Conservation (phyloP, 1,140 invertebrate species). For the Adoxophyes honmai region DNA sequence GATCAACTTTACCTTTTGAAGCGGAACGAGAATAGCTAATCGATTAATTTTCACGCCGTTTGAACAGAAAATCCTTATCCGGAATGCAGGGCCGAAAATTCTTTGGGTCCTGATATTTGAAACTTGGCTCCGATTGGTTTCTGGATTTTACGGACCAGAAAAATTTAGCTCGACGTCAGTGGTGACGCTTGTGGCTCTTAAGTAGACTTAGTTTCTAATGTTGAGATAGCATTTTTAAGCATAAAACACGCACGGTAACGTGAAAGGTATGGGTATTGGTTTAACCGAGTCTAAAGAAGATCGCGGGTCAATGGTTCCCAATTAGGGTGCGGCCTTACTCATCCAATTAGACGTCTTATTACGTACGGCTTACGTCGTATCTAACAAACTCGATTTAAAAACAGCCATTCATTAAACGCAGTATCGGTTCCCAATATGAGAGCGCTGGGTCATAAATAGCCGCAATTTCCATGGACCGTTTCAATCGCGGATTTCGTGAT, state of each 20-base stretch:
- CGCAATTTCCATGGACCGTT: conserved; percentile 38
- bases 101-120: conserved; percentile 5
- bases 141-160: not conserved
- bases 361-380: not conserved
- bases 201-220: too few species aligned
- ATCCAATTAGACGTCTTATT: conserved; percentile 7
- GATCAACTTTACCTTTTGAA: conserved; percentile 15
- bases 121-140: conserved; percentile 4
- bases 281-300: conserved; percentile 5
- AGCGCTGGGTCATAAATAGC: conserved; percentile 32
- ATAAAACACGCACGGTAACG: not conserved
- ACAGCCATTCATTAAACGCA: not conserved
- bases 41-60: conserved; percentile 15
- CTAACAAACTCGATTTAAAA: not conserved
- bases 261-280: not conserved
- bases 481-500: conserved; percentile 55
- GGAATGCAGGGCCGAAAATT: conserved; percentile 9
- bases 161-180: not conserved
- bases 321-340: conserved; percentile 9
- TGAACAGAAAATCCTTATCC: conserved; percentile 16
- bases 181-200: too few species aligned
- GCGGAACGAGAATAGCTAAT: conserved; percentile 14
- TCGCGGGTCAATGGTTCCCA: conserved; percentile 1
- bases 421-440: conserved; percentile 22
- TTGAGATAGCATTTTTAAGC: too few species aligned